Percentiles rank a stretch among this genome's conserved stretches.
Conservation (phyloP, 1,140 invertebrate species). For the Helicoverpa zea region DNA sequence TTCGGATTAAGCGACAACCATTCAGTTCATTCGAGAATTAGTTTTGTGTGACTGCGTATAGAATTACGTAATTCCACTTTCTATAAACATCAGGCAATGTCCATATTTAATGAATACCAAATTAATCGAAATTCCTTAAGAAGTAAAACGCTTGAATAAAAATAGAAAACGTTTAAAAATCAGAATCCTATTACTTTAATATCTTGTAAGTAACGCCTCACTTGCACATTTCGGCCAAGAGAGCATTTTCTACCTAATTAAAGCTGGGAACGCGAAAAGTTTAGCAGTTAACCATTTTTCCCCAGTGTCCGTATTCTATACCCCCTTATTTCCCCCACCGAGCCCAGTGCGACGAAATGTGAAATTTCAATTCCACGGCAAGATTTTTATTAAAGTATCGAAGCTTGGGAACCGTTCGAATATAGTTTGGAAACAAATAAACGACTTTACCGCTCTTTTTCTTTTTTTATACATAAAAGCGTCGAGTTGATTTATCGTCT, state of each 20-base stretch:
- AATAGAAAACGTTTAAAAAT: constrained; percentile 1
- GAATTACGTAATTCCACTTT: neutral
- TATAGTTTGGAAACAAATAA: constrained; percentile 85
- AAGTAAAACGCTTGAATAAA: neutral
- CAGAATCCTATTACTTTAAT: constrained; percentile 21
- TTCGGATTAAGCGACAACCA: constrained; percentile 31
- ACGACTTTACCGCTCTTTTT: constrained; percentile 76
- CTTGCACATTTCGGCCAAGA: constrained; percentile 51
- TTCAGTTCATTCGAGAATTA: constrained; percentile 10
- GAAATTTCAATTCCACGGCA: constrained; percentile 77
- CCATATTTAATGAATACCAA: neutral
- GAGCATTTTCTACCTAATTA: constrained; percentile 68
- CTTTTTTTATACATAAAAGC: constrained; percentile 81
- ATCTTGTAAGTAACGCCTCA: constrained; percentile 23
- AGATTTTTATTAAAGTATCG: constrained; percentile 80
- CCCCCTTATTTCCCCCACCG: constrained; percentile 36
- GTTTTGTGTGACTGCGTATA: constrained; percentile 25
- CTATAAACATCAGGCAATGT: neutral
- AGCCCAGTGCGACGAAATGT: constrained; percentile 70
- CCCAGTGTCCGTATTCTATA: constrained; percentile 40
- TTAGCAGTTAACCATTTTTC: constrained; percentile 64
- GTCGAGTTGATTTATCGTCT: constrained; percentile 82
- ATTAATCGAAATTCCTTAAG: neutral
- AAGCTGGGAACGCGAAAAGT: constrained; percentile 61
- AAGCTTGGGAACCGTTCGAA: constrained; percentile 71